Percentiles rank a stretch among this genome's conserved stretches.
phyloP scores from a whole-genome alignment of 2,113 vertebrate species.

The Siniperca knerii region DNA sequence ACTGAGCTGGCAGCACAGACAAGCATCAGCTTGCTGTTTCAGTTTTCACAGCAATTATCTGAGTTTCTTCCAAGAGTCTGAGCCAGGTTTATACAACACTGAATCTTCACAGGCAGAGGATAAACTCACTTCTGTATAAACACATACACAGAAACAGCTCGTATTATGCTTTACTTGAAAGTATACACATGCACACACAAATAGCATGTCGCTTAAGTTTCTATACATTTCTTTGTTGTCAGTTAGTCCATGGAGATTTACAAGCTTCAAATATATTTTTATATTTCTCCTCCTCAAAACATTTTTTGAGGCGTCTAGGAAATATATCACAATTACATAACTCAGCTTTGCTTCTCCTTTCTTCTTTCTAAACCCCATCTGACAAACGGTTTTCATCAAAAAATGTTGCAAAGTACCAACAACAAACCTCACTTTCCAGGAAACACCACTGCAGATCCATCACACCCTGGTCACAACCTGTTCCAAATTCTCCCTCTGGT shows the following conservation, averaged over 20 bases:
- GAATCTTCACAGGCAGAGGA: neutral
- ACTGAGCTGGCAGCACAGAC: constrained; percentile 39
- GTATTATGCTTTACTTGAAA: too few species aligned
- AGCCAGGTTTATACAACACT: constrained; percentile 32
- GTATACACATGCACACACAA: neutral
- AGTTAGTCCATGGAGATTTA: neutral
- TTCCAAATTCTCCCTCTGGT: too few species aligned
- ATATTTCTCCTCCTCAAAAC: neutral
- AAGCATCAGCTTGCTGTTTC: constrained; percentile 22
- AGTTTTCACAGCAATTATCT: constrained; percentile 46
- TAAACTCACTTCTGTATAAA: neutral
- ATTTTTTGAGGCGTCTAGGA: neutral
- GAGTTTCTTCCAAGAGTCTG: constrained; percentile 27
- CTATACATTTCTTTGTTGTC: neutral
- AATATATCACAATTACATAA: neutral
- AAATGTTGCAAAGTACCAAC: neutral
- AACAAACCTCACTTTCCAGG: neutral
- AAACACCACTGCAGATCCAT: too few species aligned
- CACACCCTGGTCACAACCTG: too few species aligned
- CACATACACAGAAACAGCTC: neutral
- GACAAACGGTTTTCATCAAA: neutral
- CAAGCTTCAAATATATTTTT: neutral
- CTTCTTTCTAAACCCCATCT: neutral
- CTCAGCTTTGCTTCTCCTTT: neutral
- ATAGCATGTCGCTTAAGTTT: neutral